Evolutionary conservation across 1,140 invertebrate genomes (phyloP).

Genomic region (Papilio machaon): DNA sequence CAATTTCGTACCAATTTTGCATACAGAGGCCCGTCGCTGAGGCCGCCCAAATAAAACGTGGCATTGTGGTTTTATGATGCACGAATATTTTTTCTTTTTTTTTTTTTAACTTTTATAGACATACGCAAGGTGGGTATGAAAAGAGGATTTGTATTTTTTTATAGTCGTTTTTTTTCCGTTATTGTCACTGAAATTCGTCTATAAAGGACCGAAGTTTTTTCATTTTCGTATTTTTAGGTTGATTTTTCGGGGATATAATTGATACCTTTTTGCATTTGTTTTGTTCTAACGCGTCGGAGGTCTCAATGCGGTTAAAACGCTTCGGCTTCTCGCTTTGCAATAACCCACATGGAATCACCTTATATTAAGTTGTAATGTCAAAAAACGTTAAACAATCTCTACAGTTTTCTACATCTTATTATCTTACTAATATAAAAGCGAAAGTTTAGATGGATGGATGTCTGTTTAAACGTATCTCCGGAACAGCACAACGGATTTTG

Average conservation of each 20-base stretch:
- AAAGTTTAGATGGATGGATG: too few relatives aligned
- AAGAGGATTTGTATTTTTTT: conserved; percentile 60
- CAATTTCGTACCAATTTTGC: conserved; percentile 81
- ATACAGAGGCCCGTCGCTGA: conserved; percentile 61
- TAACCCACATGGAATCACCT: background rate
- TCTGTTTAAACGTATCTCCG: too few relatives aligned
- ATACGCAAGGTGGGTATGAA: conserved; percentile 63
- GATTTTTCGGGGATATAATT: conserved; percentile 39
- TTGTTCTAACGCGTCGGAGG: conserved; percentile 21
- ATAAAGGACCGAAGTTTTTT: conserved; percentile 43
- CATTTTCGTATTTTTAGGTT: conserved; percentile 46
- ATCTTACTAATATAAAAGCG: background rate
- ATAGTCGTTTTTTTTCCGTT: conserved; percentile 46
- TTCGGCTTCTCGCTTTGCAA: background rate
- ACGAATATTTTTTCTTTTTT: conserved; percentile 66
- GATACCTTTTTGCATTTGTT: conserved; percentile 37
- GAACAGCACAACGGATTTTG: too few relatives aligned
- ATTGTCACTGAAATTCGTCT: conserved; percentile 60
- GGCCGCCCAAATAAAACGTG: conserved; percentile 65
- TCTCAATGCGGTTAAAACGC: background rate
- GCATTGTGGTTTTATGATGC: conserved; percentile 76
- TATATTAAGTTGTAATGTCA: too few relatives aligned
- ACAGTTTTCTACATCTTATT: too few relatives aligned
- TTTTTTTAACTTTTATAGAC: conserved; percentile 63
- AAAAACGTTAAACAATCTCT: too few relatives aligned